Evolutionary conservation across 2,797 vertebrate genomes (phyloP).

Genomic region (Acipenser oxyrinchus): DNA sequence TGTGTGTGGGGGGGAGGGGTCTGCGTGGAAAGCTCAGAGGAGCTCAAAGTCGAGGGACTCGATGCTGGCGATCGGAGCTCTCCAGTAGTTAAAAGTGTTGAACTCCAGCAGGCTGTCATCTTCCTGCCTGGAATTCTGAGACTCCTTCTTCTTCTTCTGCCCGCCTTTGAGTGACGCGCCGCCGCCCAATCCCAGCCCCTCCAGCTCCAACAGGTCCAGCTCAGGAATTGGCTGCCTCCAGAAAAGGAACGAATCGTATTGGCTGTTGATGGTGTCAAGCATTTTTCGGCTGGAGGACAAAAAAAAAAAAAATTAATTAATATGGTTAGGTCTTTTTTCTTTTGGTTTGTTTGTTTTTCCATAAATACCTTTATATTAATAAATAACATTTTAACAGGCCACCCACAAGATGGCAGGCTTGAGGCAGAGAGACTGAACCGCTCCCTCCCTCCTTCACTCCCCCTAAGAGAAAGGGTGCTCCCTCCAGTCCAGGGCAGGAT

Average conservation of each 20-base stretch:
- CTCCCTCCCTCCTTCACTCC: too few relatives aligned
- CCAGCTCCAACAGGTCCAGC: slow-evolving; percentile 75
- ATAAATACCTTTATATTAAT: background rate
- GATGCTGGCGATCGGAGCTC: slow-evolving; percentile 74
- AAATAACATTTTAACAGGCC: background rate
- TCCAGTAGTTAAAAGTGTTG: slow-evolving; percentile 88
- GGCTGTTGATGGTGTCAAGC: slow-evolving; percentile 76
- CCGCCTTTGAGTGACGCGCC: slow-evolving; percentile 35
- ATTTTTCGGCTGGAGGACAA: slow-evolving; percentile 40
- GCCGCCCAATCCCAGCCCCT: slow-evolving; percentile 61
- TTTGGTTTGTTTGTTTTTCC: too few relatives aligned
- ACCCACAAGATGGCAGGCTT: too few relatives aligned
- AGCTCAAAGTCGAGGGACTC: slow-evolving; percentile 72
- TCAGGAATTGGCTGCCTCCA: slow-evolving; percentile 88
- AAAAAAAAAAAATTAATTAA: background rate
- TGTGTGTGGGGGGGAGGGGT: background rate
- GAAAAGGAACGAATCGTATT: slow-evolving; percentile 89
- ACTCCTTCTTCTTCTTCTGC: slow-evolving; percentile 27
- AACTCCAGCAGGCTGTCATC: slow-evolving; percentile 58
- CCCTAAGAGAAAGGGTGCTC: too few relatives aligned
- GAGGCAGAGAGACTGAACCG: too few relatives aligned
- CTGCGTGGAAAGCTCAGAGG: slow-evolving; percentile 39
- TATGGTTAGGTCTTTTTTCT: background rate
- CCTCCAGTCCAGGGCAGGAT: too few relatives aligned
- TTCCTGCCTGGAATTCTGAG: slow-evolving; percentile 27